Evolutionary conservation across 2,888 invertebrate species (phyloP).

Genomic region (Timandra comae): DNA sequence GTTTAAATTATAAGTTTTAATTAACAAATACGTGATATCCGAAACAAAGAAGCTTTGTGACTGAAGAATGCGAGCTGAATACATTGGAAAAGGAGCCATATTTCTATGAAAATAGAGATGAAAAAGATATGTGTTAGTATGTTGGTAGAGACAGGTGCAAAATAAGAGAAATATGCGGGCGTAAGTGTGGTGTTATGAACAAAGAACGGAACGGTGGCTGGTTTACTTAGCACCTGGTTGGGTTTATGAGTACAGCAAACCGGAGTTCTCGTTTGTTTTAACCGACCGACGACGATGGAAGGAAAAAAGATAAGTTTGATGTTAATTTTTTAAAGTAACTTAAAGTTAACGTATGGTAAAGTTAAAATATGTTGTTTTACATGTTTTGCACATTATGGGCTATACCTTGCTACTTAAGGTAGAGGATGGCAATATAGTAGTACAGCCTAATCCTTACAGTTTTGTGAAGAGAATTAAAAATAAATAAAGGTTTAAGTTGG

Average conservation of each 20-base stretch:
- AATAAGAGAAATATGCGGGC: conserved; percentile 37
- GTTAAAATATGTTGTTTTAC: no score
- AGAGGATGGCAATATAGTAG: no score
- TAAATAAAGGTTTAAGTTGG: no score
- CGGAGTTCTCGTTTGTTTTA: conserved; percentile 7
- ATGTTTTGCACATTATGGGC: no score
- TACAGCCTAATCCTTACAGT: no score
- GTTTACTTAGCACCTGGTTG: conserved; percentile 35
- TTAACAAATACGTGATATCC: conserved; percentile 30
- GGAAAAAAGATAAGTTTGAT: not conserved
- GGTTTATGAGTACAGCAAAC: conserved; percentile 15
- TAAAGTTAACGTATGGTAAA: no score
- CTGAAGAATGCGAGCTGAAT: conserved; percentile 23
- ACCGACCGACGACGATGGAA: not conserved
- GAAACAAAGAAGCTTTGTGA: conserved; percentile 30
- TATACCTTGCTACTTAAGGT: no score
- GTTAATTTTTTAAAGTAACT: no score
- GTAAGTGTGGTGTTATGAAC: conserved; percentile 25
- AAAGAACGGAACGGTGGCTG: conserved; percentile 26
- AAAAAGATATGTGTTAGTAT: conserved; percentile 1
- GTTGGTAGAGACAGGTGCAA: conserved; percentile 29
- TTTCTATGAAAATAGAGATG: conserved; percentile 1
- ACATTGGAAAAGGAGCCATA: conserved; percentile 17
- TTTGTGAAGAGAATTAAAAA: no score
- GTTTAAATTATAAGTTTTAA: conserved; percentile 24